These are phyloP conservation scores for Choreutis nemorana DNA, from an alignment of 2,888 invertebrate genomes.

Conservation along the genomic window DNA sequence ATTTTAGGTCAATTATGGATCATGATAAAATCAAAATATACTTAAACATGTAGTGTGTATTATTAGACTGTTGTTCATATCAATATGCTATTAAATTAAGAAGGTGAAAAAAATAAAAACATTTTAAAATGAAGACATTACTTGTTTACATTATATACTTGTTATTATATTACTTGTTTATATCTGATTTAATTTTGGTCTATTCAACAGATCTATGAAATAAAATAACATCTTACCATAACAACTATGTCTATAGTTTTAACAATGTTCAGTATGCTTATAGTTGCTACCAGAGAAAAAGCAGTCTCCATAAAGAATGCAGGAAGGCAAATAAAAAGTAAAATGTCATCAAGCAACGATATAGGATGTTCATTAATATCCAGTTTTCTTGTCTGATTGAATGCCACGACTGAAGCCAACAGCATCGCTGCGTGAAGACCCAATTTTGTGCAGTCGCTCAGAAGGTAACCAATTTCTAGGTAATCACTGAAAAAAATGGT, in stretches of 20 bases:
- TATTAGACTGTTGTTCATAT: no score
- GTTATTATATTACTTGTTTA: no score
- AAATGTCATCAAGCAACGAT: conserved; percentile 72
- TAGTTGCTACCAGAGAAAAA: conserved; percentile 72
- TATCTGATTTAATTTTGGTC: background rate
- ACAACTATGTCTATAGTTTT: conserved; percentile 59
- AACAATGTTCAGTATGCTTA: conserved; percentile 54
- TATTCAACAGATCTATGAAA: background rate
- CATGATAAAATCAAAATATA: no score
- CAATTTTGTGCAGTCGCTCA: conserved; percentile 62
- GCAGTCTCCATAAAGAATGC: conserved; percentile 76
- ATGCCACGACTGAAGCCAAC: conserved; percentile 66
- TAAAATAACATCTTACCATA: conserved; percentile 47
- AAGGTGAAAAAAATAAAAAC: no score
- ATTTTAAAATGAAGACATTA: no score
- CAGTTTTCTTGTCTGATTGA: conserved; percentile 69
- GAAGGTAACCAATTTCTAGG: conserved; percentile 47
- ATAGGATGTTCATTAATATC: conserved; percentile 72
- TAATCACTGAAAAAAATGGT: conserved; percentile 43
- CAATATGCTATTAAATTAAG: no score
- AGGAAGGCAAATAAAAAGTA: conserved; percentile 75
- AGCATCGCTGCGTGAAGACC: conserved; percentile 65
- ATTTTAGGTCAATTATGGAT: no score
- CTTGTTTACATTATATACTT: no score
- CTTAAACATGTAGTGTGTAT: no score